Evolutionary conservation across 2,113 vertebrate genomes (phyloP).

Genomic region (Protobothrops mucrosquamatus): DNA sequence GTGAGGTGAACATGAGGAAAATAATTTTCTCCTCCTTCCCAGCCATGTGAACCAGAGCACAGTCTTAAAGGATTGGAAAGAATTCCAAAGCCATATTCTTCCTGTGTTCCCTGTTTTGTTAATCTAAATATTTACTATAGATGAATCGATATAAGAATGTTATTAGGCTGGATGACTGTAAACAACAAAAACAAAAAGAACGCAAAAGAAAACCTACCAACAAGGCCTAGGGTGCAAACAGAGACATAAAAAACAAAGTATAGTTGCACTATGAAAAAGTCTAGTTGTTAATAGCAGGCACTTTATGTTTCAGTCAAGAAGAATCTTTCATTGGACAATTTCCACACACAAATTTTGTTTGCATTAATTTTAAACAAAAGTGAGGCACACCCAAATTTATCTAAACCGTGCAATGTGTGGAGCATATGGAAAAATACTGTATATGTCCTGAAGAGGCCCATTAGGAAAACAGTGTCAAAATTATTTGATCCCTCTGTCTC

Average conservation of each 20-base stretch:
- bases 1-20: background rate
- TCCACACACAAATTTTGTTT: background rate
- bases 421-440: background rate
- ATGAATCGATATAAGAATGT: background rate
- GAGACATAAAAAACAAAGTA: background rate
- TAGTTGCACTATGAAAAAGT: background rate
- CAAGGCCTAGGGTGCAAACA: background rate
- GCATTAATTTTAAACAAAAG: background rate
- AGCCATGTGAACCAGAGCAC: background rate
- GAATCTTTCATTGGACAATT: background rate
- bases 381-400: background rate
- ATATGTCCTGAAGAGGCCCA: background rate
- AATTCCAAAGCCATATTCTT: background rate
- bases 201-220: background rate
- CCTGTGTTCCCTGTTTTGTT: background rate
- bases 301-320: background rate
- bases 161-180: background rate
- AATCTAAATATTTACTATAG: background rate
- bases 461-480: constrained; percentile 42
- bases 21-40: background rate
- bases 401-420: background rate
- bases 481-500: constrained; percentile 12
- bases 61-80: background rate
- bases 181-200: background rate
- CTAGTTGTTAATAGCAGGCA: background rate